Percentiles rank a stretch among this genome's conserved stretches.
phyloP scores from a whole-genome alignment of 2,797 vertebrate species.

The Rhinoraja longicauda region DNA sequence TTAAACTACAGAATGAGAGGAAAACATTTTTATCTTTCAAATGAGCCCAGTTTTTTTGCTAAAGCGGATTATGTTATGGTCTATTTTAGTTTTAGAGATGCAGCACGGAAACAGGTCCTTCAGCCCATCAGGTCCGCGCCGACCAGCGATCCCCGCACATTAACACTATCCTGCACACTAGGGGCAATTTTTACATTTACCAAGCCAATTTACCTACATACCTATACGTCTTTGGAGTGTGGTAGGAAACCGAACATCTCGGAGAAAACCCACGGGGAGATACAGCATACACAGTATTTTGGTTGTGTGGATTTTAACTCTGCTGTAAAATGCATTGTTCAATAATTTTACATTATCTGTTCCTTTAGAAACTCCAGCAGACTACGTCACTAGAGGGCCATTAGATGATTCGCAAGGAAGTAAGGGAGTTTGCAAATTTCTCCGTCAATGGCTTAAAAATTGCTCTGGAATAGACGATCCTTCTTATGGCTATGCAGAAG shows the following conservation, averaged over 20 bases:
- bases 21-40: background rate
- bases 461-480: conserved; percentile 69
- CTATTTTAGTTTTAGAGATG: too few relatives aligned
- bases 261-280: too few relatives aligned
- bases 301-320: background rate
- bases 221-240: too few relatives aligned
- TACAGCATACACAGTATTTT: too few relatives aligned
- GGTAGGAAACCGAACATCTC: too few relatives aligned
- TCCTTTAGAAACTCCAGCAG: conserved; percentile 48
- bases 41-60: background rate
- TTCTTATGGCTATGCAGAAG: conserved; percentile 65
- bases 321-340: background rate
- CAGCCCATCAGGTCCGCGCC: too few relatives aligned
- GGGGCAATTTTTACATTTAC: too few relatives aligned
- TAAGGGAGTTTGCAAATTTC: conserved; percentile 73
- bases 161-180: too few relatives aligned
- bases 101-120: too few relatives aligned
- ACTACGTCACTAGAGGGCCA: conserved; percentile 59
- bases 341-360: background rate
- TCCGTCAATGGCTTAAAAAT: conserved; percentile 57
- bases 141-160: too few relatives aligned
- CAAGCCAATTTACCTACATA: too few relatives aligned
- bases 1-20: background rate
- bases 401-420: conserved; percentile 45
- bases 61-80: background rate